These are phyloP conservation scores for Ianthella basta DNA, from an alignment of 37 sponge, comb jelly and placozoan species.

Conservation along the genomic window DNA sequence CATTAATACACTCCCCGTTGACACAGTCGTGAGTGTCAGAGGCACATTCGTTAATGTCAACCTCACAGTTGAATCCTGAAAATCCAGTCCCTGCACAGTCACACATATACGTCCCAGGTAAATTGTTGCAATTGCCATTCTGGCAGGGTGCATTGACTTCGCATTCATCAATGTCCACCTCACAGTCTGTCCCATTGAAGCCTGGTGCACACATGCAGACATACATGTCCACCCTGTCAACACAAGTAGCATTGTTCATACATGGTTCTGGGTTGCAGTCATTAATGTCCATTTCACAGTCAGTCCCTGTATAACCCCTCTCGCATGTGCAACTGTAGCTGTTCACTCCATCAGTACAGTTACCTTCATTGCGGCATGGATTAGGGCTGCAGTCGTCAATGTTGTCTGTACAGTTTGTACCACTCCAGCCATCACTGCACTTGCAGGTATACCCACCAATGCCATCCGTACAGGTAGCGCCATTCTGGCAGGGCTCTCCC, in stretches of 20 bases:
- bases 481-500: slow-evolving; percentile 31
- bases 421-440: slow-evolving; percentile 26
- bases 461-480: slow-evolving; percentile 15
- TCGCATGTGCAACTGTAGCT: background rate
- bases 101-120: slow-evolving; percentile 18
- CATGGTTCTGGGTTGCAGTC: slow-evolving; percentile 34
- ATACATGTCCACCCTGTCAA: slow-evolving; percentile 9
- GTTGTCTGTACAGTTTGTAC: slow-evolving; percentile 9
- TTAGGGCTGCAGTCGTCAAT: slow-evolving; percentile 26
- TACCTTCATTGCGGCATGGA: slow-evolving; percentile 31
- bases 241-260: slow-evolving; percentile 44
- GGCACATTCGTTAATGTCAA: slow-evolving; percentile 38
- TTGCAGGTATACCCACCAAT: background rate
- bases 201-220: slow-evolving; percentile 44
- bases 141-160: slow-evolving; percentile 5
- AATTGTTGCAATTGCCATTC: background rate
- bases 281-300: slow-evolving; percentile 26
- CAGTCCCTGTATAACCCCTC: background rate
- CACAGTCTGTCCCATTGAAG: slow-evolving; percentile 44
- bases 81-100: slow-evolving; percentile 22
- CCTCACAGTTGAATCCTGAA: slow-evolving; percentile 22
- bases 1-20: slow-evolving; percentile 27
- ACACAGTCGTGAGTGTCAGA: background rate
- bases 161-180: slow-evolving; percentile 29
- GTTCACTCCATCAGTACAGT: slow-evolving; percentile 6